These are phyloP conservation scores for Serrognathus titanus DNA, from an alignment of 2,888 invertebrate genomes.

Conservation along the genomic window DNA sequence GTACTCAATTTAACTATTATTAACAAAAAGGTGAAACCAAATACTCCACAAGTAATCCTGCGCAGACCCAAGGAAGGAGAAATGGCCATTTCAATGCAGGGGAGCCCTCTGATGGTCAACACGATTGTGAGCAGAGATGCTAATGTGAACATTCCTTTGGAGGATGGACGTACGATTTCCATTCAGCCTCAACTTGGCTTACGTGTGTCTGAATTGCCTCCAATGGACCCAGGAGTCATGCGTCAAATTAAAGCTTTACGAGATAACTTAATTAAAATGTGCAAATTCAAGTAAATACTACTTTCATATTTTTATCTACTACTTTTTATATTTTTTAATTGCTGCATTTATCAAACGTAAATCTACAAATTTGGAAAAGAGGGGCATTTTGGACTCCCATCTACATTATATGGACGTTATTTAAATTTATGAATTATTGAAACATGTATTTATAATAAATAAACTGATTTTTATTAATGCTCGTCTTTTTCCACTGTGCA, in stretches of 20 bases:
- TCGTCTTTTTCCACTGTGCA: too few relatives aligned
- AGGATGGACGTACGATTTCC: constrained; percentile 61
- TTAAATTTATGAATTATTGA: too few relatives aligned
- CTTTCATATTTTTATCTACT: neutral
- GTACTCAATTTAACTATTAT: neutral
- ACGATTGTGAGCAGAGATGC: constrained; percentile 52
- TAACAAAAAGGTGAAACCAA: constrained; percentile 49
- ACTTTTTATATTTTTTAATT: neutral
- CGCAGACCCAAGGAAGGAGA: constrained; percentile 62
- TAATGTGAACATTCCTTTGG: constrained; percentile 64
- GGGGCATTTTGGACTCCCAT: too few relatives aligned
- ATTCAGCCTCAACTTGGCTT: constrained; percentile 56
- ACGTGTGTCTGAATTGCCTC: constrained; percentile 47
- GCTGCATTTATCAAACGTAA: too few relatives aligned
- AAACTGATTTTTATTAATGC: too few relatives aligned
- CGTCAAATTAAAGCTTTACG: constrained; percentile 53
- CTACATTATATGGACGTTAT: too few relatives aligned
- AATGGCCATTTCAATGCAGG: constrained; percentile 65
- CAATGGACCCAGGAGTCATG: constrained; percentile 46
- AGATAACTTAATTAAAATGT: constrained; percentile 47
- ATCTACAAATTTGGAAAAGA: too few relatives aligned
- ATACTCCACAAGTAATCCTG: constrained; percentile 60
- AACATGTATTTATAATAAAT: too few relatives aligned
- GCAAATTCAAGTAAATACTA: constrained; percentile 6
- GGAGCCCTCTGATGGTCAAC: constrained; percentile 63